Percentiles rank a stretch among this genome's conserved stretches.
Evolutionary conservation across 1,140 invertebrate species (phyloP).

Genomic region (Melanaphis sacchari): DNA sequence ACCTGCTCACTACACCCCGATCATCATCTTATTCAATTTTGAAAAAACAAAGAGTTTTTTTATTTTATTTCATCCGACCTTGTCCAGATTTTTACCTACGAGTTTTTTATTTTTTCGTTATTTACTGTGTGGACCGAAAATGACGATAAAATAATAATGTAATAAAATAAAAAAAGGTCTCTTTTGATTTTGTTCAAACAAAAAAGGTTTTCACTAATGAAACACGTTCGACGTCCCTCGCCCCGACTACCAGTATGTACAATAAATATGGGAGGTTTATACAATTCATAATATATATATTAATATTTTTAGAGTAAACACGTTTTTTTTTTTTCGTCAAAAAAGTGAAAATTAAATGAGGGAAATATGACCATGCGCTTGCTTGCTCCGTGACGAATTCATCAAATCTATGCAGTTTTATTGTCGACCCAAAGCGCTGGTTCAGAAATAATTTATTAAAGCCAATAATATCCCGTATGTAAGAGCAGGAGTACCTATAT

Average conservation of each 20-base stretch:
- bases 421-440: neutral
- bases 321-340: neutral
- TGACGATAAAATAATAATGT: conserved; percentile 55
- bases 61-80: neutral
- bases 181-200: conserved; percentile 56
- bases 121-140: conserved; percentile 38
- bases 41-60: conserved; percentile 48
- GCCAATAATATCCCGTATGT: neutral
- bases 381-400: neutral
- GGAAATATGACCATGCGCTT: neutral
- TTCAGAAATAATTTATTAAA: neutral
- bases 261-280: neutral
- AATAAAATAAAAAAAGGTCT: conserved; percentile 46
- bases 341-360: neutral
- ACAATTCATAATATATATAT: neutral
- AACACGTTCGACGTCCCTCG: conserved; percentile 14
- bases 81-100: conserved; percentile 54
- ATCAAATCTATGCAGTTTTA: neutral
- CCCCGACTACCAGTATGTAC: neutral
- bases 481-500: neutral
- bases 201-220: conserved; percentile 49
- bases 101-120: conserved; percentile 34
- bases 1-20: neutral
- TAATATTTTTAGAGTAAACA: conserved; percentile 19
- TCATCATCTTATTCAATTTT: conserved; percentile 14